Percentiles rank a stretch among this genome's conserved stretches.
These are phyloP conservation scores for Agriopis leucophaearia DNA, from an alignment of 2,888 invertebrate genomes.

Conservation along the genomic window DNA sequence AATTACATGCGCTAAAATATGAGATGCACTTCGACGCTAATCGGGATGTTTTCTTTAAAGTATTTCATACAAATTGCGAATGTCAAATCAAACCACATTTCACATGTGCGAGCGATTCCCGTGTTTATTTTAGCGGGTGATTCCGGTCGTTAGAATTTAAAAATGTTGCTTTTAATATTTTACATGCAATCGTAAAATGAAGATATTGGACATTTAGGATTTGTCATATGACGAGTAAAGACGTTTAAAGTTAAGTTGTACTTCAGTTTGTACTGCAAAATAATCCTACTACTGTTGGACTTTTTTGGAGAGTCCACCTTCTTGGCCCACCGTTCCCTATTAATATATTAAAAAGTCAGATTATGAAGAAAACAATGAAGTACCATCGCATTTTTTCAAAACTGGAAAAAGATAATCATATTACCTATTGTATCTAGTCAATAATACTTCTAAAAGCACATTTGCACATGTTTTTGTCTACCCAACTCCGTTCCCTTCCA, in stretches of 20 bases:
- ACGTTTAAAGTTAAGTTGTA: no score
- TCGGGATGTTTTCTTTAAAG: constrained; percentile 69
- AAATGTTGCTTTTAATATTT: constrained; percentile 19
- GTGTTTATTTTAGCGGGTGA: constrained; percentile 31
- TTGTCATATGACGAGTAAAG: no score
- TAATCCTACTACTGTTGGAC: no score
- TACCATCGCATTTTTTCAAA: no score
- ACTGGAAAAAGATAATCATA: no score
- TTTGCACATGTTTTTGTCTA: constrained; percentile 17
- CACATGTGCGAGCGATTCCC: constrained; percentile 39
- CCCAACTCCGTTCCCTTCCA: constrained; percentile 46
- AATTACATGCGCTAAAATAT: constrained; percentile 75
- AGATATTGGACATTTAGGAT: neutral
- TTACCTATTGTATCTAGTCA: neutral
- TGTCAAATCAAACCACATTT: constrained; percentile 67
- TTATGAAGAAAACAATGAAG: no score
- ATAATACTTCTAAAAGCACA: neutral
- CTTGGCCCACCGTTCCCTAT: no score
- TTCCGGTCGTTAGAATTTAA: constrained; percentile 5
- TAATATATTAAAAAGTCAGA: no score
- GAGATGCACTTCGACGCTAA: constrained; percentile 58
- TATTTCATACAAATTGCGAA: constrained; percentile 62
- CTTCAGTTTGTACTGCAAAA: no score
- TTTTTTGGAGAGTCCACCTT: no score
- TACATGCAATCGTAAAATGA: constrained; percentile 10